phyloP scores from a whole-genome alignment of 2,888 invertebrate species.

The Andrena marginata region DNA sequence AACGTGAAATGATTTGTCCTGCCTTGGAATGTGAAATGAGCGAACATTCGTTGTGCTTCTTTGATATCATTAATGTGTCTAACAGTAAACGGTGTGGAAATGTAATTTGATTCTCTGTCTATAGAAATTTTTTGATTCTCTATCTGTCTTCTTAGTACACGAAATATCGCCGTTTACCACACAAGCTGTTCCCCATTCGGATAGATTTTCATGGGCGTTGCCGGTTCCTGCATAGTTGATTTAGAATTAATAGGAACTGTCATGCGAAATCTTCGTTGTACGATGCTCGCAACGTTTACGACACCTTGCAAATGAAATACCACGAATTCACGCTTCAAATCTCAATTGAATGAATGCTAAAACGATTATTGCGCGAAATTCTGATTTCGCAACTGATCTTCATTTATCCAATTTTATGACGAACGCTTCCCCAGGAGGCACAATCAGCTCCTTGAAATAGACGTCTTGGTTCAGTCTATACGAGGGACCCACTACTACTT shows the following conservation, averaged over 20 bases:
- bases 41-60: conserved; percentile 61
- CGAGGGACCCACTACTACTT: conserved; percentile 86
- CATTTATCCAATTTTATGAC: conserved; percentile 88
- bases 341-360: conserved; percentile 32
- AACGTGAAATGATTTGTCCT: conserved; percentile 42
- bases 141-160: conserved; percentile 18
- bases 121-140: conserved; percentile 19
- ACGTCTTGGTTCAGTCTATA: conserved; percentile 84
- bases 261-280: conserved; percentile 55
- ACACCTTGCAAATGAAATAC: conserved; percentile 28
- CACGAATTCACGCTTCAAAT: conserved; percentile 25
- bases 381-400: conserved; percentile 27
- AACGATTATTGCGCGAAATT: conserved; percentile 15
- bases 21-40: conserved; percentile 65
- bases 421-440: conserved; percentile 88
- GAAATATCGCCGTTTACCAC: not conserved
- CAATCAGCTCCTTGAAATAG: conserved; percentile 86
- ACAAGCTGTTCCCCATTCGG: not conserved
- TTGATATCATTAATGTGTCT: conserved; percentile 29
- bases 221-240: conserved; percentile 22
- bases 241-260: conserved; percentile 57
- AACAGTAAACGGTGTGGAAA: conserved; percentile 25
- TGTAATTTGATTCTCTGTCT: conserved; percentile 38
- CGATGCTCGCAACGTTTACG: conserved; percentile 40
- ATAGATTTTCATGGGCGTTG: not conserved